Base-by-base conservation (phyloP, 2,113 vertebrate genomes). In the Hoplias malabaricus region DNA sequence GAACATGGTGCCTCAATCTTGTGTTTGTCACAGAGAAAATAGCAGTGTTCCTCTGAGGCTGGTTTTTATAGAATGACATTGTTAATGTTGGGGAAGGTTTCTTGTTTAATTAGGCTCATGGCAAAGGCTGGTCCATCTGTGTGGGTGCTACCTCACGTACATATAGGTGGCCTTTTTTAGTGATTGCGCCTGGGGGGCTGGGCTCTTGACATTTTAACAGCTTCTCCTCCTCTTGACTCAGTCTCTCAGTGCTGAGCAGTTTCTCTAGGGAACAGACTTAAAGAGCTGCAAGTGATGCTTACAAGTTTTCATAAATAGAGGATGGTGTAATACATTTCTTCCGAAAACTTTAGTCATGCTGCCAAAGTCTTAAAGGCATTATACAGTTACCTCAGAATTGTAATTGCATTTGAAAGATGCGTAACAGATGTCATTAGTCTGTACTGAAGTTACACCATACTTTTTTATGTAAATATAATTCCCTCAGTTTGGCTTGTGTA, bases 171-270 rank as follows among this genome's bases (percentile, higher is more conserved):
- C 73, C 42, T 77, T 80, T 77, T 48, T 63, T 57, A 54, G 11
- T n/a, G 4, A 1, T 23, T n/a, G 11, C 14, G 48, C 74, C 65
- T 36, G 34, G 21, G 54, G 78, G 69, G 75, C 62, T 38, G 38
- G n/a, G 63, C 75, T 67, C 21, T 5, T 81, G 79, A 79, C 82
- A 70, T 84, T 84, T 77, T 43, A 36, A 2, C 48, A 29, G 10
- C 71, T 46, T 8, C 59, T 50, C 46, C 57, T 53, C 7, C 38
- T 54, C 2, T 0, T 46, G 10, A 53, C n/a, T 34, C 25, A n/a
- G 16, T 14, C 43, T 36, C 13, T n/a, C 14, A 7, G 69, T 16
- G 8, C 61, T 25, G 46, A 66, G 36, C 61, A 76, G 8, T 36
- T 33, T 36, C 29, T 42, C 8, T n/a, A 75, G 59, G 73, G 42